Evolutionary conservation across 2,888 invertebrate genomes (phyloP).

Genomic region (Agrotis puta): DNA sequence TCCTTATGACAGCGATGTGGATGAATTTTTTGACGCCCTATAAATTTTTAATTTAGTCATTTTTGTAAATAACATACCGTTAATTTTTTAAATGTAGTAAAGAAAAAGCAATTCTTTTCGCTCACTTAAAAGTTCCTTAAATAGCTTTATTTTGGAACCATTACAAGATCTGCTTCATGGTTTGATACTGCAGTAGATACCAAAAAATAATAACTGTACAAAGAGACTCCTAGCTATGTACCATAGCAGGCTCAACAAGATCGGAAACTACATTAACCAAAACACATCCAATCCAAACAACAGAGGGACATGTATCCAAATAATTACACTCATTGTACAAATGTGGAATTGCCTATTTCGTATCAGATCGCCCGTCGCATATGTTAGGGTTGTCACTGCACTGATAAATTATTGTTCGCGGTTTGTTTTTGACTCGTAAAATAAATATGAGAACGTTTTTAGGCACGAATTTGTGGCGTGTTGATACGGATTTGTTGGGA

Average conservation of each 20-base stretch:
- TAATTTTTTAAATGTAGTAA: too few species aligned
- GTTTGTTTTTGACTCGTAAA: constrained; percentile 33
- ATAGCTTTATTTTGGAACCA: too few species aligned
- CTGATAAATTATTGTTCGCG: constrained; percentile 58
- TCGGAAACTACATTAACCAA: constrained; percentile 1
- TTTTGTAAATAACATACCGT: too few species aligned
- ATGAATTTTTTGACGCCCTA: too few species aligned
- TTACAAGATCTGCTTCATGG: too few species aligned
- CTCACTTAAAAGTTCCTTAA: too few species aligned
- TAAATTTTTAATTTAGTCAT: too few species aligned
- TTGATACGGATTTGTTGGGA: constrained; percentile 19
- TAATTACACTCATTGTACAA: constrained; percentile 58
- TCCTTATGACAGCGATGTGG: too few species aligned
- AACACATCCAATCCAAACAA: constrained; percentile 28
- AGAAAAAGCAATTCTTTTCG: too few species aligned
- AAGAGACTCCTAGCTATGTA: too few species aligned
- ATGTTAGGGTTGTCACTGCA: constrained; percentile 52
- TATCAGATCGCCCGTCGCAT: constrained; percentile 58
- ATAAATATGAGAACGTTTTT: constrained; percentile 49
- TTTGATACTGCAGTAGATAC: too few species aligned
- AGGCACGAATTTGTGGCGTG: constrained; percentile 32
- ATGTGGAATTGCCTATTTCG: constrained; percentile 60
- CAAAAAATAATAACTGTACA: too few species aligned
- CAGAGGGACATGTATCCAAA: constrained; percentile 44
- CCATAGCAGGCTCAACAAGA: background rate